Conservation (phyloP, 2,888 invertebrate genomes). For the Embidobia sp. region DNA sequence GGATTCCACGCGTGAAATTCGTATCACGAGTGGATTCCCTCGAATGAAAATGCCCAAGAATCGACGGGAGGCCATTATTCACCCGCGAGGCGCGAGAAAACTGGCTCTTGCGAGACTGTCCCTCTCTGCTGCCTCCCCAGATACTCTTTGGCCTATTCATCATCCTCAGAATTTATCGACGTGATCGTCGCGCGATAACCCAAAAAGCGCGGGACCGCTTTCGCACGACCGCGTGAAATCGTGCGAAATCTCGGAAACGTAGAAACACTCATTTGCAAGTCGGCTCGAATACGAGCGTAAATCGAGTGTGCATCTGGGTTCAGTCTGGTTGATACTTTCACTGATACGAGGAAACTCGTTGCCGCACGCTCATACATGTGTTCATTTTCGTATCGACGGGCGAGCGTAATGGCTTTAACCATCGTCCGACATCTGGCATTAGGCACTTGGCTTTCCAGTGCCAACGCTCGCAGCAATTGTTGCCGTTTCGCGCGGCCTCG, state of each 20-base stretch:
- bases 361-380: constrained; percentile 15
- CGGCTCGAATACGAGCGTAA: no score
- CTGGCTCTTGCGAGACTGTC: no score
- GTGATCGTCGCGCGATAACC: constrained; percentile 4
- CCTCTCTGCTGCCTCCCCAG: no score
- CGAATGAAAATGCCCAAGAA: no score
- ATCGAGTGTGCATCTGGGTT: no score
- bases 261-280: constrained; percentile 41
- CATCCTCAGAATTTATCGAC: constrained; percentile 2
- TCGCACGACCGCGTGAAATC: constrained; percentile 36
- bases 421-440: constrained; percentile 78
- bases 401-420: constrained; percentile 77
- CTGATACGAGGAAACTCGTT: no score
- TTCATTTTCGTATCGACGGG: constrained; percentile 69
- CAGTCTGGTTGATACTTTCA: no score
- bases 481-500: constrained; percentile 75
- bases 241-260: constrained; percentile 36
- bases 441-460: constrained; percentile 75
- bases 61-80: neutral
- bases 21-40: constrained; percentile 4
- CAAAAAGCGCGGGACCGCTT: constrained; percentile 21
- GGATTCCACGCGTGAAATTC: constrained; percentile 68
- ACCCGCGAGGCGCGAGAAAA: no score
- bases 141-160: no score
- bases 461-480: constrained; percentile 79